Evolutionary conservation across 2,113 vertebrate species (phyloP).

Genomic region (Marmota monax): DNA sequence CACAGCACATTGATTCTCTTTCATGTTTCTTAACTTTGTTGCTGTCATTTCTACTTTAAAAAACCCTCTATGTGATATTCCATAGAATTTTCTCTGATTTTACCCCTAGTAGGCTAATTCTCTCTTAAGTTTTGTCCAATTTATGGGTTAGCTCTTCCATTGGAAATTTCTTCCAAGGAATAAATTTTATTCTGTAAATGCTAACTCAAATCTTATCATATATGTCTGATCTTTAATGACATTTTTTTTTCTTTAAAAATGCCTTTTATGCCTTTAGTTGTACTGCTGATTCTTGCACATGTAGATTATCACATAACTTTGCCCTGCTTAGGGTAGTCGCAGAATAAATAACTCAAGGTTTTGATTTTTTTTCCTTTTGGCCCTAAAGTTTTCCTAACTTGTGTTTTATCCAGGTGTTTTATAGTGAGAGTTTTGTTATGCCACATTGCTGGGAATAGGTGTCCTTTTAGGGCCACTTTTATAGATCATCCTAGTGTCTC

Average conservation of each 20-base stretch:
- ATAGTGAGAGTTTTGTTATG: constrained; percentile 23
- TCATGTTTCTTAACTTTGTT: neutral
- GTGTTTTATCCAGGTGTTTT: constrained; percentile 25
- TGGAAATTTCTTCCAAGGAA: neutral
- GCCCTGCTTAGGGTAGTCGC: neutral
- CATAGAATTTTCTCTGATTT: neutral
- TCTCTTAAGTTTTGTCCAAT: neutral
- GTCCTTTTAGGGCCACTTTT: neutral
- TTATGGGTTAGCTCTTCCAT: neutral
- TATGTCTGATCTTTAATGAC: neutral
- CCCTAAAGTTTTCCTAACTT: constrained; percentile 26
- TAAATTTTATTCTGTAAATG: neutral
- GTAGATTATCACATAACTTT: constrained; percentile 3
- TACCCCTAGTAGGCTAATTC: neutral
- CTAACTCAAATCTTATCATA: constrained; percentile 10
- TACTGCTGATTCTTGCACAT: neutral
- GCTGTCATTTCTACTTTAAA: neutral
- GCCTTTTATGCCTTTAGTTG: neutral
- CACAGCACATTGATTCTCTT: neutral
- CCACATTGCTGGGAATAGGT: neutral
- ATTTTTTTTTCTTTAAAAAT: constrained; percentile 15
- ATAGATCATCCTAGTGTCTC: neutral
- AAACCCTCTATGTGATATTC: neutral
- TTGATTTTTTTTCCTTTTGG: constrained; percentile 35
- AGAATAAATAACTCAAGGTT: constrained; percentile 34